Evolutionary conservation across 2,113 vertebrate genomes (phyloP).

Genomic region (Microtus richardsoni): DNA sequence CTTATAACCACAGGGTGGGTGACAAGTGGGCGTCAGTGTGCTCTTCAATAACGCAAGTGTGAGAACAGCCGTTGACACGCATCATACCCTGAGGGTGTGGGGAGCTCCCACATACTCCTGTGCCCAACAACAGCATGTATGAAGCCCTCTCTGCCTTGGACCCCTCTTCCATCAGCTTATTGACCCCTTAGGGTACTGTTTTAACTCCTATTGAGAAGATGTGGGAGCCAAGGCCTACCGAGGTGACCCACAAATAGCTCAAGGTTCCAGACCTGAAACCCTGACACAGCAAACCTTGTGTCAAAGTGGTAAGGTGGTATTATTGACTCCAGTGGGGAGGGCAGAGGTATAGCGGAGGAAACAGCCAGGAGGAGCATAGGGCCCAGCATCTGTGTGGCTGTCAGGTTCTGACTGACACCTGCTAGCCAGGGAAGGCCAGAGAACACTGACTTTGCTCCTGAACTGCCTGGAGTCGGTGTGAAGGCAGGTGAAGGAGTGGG

Average conservation of each 20-base stretch:
- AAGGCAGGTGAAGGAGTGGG: background rate
- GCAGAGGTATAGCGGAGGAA: background rate
- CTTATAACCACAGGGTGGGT: background rate
- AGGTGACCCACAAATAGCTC: background rate
- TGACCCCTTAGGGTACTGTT: background rate
- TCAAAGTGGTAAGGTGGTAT: background rate
- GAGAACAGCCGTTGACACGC: background rate
- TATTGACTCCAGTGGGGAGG: background rate
- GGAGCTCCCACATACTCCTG: background rate
- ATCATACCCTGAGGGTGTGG: too few species aligned
- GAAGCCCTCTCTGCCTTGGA: background rate
- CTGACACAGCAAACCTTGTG: too few species aligned
- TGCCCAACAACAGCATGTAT: accelerated
- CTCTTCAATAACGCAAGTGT: background rate
- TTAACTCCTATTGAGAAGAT: background rate
- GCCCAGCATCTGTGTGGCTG: background rate
- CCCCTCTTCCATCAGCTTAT: accelerated
- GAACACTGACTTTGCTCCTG: background rate
- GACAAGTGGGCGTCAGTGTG: accelerated
- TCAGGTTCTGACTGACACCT: background rate
- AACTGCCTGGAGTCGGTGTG: background rate
- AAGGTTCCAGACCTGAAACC: background rate
- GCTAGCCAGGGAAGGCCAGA: accelerated
- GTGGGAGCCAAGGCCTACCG: background rate
- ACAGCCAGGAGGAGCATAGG: background rate